Percentiles rank a stretch among this genome's conserved stretches.
Evolutionary conservation across 2,888 invertebrate genomes (phyloP).

Genomic region (Arenicola marina): DNA sequence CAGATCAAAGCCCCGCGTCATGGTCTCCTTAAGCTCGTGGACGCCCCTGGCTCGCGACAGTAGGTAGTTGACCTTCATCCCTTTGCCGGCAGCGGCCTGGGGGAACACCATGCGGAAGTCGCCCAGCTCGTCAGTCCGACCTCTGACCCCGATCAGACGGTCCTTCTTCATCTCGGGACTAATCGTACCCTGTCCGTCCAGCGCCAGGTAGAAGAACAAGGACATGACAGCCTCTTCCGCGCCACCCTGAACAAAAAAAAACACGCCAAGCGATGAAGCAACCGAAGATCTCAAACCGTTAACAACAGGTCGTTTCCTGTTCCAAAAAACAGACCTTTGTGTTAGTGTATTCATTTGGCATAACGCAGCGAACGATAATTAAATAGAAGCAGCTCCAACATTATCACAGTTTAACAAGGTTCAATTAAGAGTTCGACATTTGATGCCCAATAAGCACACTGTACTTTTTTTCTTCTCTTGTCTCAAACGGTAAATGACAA

Average conservation of each 20-base stretch:
- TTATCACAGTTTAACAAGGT: too few species aligned
- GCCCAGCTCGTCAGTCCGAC: constrained; percentile 78
- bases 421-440: too few species aligned
- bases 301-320: too few species aligned
- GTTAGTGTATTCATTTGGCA: too few species aligned
- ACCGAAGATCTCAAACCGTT: too few species aligned
- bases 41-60: constrained; percentile 41
- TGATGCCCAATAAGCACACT: too few species aligned
- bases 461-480: too few species aligned
- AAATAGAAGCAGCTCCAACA: too few species aligned
- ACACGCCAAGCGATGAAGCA: background rate
- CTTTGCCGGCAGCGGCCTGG: constrained; percentile 14
- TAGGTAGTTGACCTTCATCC: constrained; percentile 43
- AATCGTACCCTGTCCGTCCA: constrained; percentile 67
- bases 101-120: constrained; percentile 72
- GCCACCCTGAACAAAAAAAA: constrained; percentile 20
- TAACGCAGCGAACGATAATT: too few species aligned
- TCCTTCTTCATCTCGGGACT: constrained; percentile 42
- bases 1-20: constrained; percentile 44
- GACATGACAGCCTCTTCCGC: constrained; percentile 43
- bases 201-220: constrained; percentile 58
- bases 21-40: constrained; percentile 49
- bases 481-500: too few species aligned
- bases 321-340: too few species aligned
- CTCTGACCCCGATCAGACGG: constrained; percentile 54